Evolutionary conservation across 2,113 vertebrate genomes (phyloP), one percentile per base, ranked within the genome.

Genomic region (Bostrychus sinensis): DNA sequence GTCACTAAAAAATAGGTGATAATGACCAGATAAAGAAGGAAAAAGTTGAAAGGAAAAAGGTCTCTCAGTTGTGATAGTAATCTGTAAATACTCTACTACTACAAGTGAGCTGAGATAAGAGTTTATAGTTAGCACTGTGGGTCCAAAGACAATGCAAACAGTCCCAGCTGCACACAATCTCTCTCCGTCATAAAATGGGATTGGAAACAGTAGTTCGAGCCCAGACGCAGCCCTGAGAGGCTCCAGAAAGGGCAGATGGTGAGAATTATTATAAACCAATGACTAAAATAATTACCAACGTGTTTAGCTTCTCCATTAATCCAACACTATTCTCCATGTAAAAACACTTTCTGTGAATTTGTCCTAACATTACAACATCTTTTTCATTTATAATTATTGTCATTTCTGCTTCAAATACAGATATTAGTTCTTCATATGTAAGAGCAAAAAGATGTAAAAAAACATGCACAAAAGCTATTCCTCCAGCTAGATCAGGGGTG

Each of bases 181-280:
- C 57, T 75, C 66, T 79, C 72, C 39, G 72, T 75, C 54, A 67
- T 39, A 34, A 61, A 64, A 66, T 53, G 14, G 38, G 63, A 62
- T 72, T 37, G 56, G 55, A 22, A 73, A 60, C 58, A 42, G 12
- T 38, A 30, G 68, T 54, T 38, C 55, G 56, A n/a, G 32, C 67
- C 55, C 36, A 66, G 56, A 61, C 45, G 30, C 59, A 62, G 42
- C 57, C 19, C 59, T 77, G 32, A 41, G 38, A 78, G 46, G 36
- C 8, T 63, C 59, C 70, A 55, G 55, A 37, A 19, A 61, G 67
- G 73, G 58, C 81, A 78, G 79, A 78, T 73, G 75, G 68, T 56
- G 54, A 23, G 45, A 55, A 65, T 43, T 36, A 56, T 38, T 62
- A 69, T 66, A 78, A 66, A 67, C 78, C 63, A 78, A 67, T 45